Conservation (phyloP, 1,140 invertebrate species). For the Episyrphus balteatus region DNA sequence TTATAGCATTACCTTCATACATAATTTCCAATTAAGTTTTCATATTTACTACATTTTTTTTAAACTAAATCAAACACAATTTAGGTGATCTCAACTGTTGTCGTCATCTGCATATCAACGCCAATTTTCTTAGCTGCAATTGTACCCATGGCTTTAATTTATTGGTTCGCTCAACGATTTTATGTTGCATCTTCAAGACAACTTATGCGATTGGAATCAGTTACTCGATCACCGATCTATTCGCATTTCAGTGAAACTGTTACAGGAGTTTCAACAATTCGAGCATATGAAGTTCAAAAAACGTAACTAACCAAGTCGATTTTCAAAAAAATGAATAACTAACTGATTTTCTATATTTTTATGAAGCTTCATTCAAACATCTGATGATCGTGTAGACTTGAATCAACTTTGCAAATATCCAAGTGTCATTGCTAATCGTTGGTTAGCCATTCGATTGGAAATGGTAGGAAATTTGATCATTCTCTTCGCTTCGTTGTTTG, state of each 20-base stretch:
- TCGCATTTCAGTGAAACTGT: slow-evolving; percentile 95
- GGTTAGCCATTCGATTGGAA: slow-evolving; percentile 83
- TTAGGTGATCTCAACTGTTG: slow-evolving; percentile 76
- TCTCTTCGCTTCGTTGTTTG: slow-evolving; percentile 77
- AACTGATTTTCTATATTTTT: background rate
- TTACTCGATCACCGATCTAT: slow-evolving; percentile 93
- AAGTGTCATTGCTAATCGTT: slow-evolving; percentile 78
- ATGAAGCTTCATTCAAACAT: slow-evolving; percentile 65
- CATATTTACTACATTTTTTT: too few species aligned
- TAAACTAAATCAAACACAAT: too few species aligned
- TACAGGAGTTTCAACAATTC: slow-evolving; percentile 63
- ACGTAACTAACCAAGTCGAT: too few species aligned
- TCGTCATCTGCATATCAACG: slow-evolving; percentile 84
- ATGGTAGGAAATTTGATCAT: slow-evolving; percentile 89
- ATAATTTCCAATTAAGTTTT: too few species aligned
- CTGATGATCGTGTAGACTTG: slow-evolving; percentile 71
- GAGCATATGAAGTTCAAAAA: slow-evolving; percentile 63
- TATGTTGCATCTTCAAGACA: slow-evolving; percentile 91
- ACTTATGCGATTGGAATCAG: slow-evolving; percentile 88
- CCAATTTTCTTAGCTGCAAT: slow-evolving; percentile 75
- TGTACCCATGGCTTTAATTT: slow-evolving; percentile 72
- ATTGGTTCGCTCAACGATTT: slow-evolving; percentile 87
- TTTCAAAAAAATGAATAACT: too few species aligned
- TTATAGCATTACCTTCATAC: too few species aligned
- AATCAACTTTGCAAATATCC: slow-evolving; percentile 86